Base-by-base conservation (phyloP, 2,888 invertebrate species). In the Drosophila demipolita region DNA sequence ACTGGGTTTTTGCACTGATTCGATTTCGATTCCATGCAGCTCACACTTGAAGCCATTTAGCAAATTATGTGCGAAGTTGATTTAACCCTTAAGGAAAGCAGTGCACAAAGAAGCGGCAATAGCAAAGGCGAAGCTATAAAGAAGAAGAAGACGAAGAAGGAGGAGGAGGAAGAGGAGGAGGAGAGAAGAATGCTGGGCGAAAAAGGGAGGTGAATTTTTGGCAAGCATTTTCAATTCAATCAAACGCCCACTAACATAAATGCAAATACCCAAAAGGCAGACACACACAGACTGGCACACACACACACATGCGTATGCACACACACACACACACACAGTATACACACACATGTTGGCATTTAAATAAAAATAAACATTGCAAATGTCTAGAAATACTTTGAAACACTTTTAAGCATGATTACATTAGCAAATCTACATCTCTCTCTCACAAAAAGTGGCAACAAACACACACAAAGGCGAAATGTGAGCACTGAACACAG, bases 371-470 rank as follows among this genome's bases (percentile, higher is more conserved):
- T 90, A 85, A 85, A 90, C 89, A 86, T 86, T 83, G 80, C 78
- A 83, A 88, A 82, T 81, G 81, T 73, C 59, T 66, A 65, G 75
- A 78, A 85, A 85, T 88, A 80, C 85, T 90, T 90, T 90, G 90
- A 88, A 89, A 90, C 89, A 87, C 90, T 90, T 87, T 87, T 90
- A 89, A 87, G 86, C 89, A 84, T 90, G 90, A 87, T 87, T 87
- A 90, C 90, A 87, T 87, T 87, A 87, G 89, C 89, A 89, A 86
- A 90, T 86, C 90, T 87, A 59, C 58, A 66, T 67, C 65, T 29
- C 29, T 29, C 20, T 57, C 52, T 36, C 36, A 20, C 15, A 3
- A 17, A 49, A 42, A 36, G 23, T 42, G 45, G 23, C 55, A 67
- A 9, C 35, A 17, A 40, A n/a, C 23, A 54, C n/a, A 61, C 61